phyloP scores from a whole-genome alignment of 2,113 vertebrate species.

The Puffinus mauretanicus region DNA sequence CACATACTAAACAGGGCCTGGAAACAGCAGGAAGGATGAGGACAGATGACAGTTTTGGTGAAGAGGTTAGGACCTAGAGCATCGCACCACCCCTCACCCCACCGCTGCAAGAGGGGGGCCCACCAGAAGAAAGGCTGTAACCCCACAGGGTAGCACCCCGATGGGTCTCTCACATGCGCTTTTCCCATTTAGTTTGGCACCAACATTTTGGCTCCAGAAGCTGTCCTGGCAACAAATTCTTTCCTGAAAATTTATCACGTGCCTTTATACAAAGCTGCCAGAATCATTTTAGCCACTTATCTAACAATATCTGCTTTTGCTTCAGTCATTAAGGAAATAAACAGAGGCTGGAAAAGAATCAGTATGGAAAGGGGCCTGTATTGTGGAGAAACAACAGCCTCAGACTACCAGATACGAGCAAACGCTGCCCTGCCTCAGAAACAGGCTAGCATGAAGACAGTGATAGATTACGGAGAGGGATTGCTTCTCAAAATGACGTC shows the following conservation, averaged over 20 bases:
- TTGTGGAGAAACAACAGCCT: conserved; percentile 4
- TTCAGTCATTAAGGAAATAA: conserved; percentile 39
- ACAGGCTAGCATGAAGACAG: conserved; percentile 31
- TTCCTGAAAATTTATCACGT: conserved; percentile 25
- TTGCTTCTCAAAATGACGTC: neutral
- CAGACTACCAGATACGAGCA: accelerated
- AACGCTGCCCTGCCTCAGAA: conserved; percentile 22
- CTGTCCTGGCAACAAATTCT: conserved; percentile 8
- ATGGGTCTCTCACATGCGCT: neutral
- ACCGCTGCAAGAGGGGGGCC: neutral
- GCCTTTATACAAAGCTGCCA: conserved; percentile 32
- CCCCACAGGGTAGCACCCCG: neutral
- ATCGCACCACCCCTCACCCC: accelerated
- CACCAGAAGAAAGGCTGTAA: neutral
- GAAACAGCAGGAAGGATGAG: neutral
- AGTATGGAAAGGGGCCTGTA: neutral
- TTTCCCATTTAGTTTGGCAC: neutral
- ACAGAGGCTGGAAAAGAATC: conserved; percentile 1
- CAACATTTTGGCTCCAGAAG: neutral
- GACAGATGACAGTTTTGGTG: neutral
- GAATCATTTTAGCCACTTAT: conserved; percentile 40
- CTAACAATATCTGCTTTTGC: conserved; percentile 42
- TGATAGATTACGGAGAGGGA: conserved; percentile 19
- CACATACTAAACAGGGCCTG: neutral
- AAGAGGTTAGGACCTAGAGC: neutral